These are phyloP conservation scores for Psittacula cyanocephala DNA, from an alignment of 2,113 vertebrate species.

Conservation along the genomic window DNA sequence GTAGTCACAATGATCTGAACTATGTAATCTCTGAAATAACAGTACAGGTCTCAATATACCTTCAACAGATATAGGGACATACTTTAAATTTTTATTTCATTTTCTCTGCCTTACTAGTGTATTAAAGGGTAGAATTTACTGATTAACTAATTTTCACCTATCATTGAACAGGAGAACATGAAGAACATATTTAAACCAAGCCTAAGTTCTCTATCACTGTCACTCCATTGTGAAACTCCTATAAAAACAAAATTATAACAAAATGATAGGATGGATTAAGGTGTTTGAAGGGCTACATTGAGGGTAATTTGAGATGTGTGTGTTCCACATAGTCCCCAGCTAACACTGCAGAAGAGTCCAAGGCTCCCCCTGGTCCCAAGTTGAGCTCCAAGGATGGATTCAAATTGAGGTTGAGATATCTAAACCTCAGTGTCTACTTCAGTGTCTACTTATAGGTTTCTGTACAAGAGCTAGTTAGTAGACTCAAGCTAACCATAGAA, in stretches of 20 bases:
- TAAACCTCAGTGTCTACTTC: neutral
- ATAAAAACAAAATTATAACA: neutral
- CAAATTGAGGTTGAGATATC: neutral
- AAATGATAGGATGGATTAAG: neutral
- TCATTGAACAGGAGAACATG: neutral
- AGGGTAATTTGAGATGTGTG: neutral
- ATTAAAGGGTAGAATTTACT: neutral
- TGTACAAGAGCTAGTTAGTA: neutral
- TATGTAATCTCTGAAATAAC: neutral
- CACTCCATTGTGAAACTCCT: neutral
- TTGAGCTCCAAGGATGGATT: neutral
- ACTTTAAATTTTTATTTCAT: neutral
- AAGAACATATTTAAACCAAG: neutral
- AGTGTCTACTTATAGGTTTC: neutral
- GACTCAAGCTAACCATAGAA: neutral
- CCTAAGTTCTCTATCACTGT: neutral
- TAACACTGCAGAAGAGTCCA: neutral
- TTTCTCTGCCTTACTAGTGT: neutral
- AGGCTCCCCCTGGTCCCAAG: neutral
- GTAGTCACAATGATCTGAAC: neutral
- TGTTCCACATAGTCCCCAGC: neutral
- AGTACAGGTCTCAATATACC: neutral
- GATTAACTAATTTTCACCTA: neutral
- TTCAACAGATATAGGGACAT: neutral
- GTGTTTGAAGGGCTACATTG: neutral